These are phyloP conservation scores for Ceratitis capitata DNA, from an alignment of 1,140 invertebrate species.

Conservation along the genomic window DNA sequence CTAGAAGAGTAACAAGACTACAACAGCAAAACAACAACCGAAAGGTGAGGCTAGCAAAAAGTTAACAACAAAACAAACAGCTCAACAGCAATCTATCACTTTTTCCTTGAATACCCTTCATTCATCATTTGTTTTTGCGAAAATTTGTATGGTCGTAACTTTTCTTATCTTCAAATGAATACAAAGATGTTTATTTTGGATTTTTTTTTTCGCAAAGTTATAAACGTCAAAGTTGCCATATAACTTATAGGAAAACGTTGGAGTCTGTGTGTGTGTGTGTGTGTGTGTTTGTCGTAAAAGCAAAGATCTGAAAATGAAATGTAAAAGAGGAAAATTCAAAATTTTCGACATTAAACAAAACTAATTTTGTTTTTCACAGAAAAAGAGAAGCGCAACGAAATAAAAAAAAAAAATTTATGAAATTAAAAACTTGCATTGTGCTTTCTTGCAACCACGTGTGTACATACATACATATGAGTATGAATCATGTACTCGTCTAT, in stretches of 20 bases:
- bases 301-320: too few species aligned
- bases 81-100: not conserved
- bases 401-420: not conserved
- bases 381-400: not conserved
- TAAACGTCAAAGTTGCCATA: slow-evolving; percentile 27
- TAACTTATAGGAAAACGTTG: not conserved
- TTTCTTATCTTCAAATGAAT: not conserved
- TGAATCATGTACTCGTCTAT: too few species aligned
- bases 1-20: too few species aligned
- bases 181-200: not conserved
- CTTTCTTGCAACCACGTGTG: not conserved
- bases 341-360: not conserved
- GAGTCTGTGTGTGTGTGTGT: too few species aligned
- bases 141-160: not conserved
- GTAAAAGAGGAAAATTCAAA: not conserved
- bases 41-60: not conserved
- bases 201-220: not conserved
- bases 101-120: not conserved
- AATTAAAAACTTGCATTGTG: not conserved
- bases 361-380: not conserved
- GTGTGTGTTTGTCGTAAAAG: too few species aligned
- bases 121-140: slow-evolving; percentile 1
- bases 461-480: too few species aligned
- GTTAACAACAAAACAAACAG: not conserved
- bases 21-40: not conserved